Evolutionary conservation across 2,797 vertebrate species (phyloP), one percentile per base, ranked within the genome.

Genomic region (Rallus crepitans): DNA sequence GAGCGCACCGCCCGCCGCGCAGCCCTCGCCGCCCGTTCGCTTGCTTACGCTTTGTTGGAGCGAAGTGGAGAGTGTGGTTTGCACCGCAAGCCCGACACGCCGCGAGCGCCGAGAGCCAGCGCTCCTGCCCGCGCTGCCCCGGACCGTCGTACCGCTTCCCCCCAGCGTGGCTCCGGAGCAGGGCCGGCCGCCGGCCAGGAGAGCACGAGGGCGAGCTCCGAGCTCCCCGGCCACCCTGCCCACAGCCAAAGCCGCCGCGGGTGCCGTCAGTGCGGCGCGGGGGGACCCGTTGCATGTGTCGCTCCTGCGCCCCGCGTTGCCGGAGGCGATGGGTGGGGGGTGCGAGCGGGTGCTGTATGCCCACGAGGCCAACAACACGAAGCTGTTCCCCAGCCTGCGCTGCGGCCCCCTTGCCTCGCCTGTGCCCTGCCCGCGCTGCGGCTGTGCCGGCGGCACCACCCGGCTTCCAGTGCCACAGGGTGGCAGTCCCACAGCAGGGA

Each of bases 31-130:
- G 98, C 98, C 98, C 97, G 98, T 99, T 98, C 97, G 98, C 97
- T 98, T 94, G 98, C 99, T 99, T 99, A 98, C 98, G 99, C 99
- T 99, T 98, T 97, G 98, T 97, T 97, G 98, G 99, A 98, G 96
- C 98, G 80, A 90, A 97, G 97, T 92, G 92, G 76, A 82, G 97
- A 97, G 94, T 75, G 94, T 89, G 96, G 96, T 82, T 87, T 12
- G 81, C 97, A 97, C 97, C 97, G 96, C 97, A 97, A 97, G 98
- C 96, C 80, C 81, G 47, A 97, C 94, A 69, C 21, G 16, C 84
- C 87, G 7, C 20, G 50, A 89, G 77, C 14, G 56, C 72, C 33
- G 9, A 42, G 83, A 85, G 90, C 94, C 87, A 68, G 84, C 35
- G 71, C 84, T 93, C 91, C 90, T 12, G 11, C 87, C 94, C 48